phyloP scores from a whole-genome alignment of 2,113 vertebrate species.

The Rallus limicola region DNA sequence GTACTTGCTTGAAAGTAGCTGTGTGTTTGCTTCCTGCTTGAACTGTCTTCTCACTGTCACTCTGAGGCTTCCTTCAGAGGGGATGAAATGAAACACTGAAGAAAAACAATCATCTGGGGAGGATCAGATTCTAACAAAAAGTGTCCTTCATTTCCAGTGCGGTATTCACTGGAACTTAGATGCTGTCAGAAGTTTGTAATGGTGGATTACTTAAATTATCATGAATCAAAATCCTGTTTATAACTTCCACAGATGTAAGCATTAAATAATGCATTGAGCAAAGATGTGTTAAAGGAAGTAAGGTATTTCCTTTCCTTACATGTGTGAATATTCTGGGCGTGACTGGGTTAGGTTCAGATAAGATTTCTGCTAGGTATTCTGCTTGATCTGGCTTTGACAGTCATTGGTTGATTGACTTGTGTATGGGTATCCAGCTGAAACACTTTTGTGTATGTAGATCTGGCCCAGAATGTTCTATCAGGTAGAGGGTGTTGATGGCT shows the following conservation, averaged over 20 bases:
- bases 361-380: not conserved
- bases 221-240: not conserved
- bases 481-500: not conserved
- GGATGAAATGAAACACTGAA: not conserved
- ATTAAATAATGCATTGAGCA: not conserved
- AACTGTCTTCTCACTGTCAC: not conserved
- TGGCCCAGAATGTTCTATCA: not conserved
- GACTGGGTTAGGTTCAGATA: not conserved
- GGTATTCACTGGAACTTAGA: not conserved
- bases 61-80: not conserved
- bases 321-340: not conserved
- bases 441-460: not conserved
- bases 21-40: not conserved
- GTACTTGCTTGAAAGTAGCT: not conserved
- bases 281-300: not conserved
- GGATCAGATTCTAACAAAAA: not conserved
- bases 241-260: not conserved
- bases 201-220: not conserved
- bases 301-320: not conserved
- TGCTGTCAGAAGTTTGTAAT: not conserved
- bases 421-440: not conserved
- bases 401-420: not conserved
- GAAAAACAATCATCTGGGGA: not conserved
- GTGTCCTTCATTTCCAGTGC: not conserved
- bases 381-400: not conserved